Conservation (phyloP, 2,113 vertebrate species). For the Chaenocephalus aceratus region DNA sequence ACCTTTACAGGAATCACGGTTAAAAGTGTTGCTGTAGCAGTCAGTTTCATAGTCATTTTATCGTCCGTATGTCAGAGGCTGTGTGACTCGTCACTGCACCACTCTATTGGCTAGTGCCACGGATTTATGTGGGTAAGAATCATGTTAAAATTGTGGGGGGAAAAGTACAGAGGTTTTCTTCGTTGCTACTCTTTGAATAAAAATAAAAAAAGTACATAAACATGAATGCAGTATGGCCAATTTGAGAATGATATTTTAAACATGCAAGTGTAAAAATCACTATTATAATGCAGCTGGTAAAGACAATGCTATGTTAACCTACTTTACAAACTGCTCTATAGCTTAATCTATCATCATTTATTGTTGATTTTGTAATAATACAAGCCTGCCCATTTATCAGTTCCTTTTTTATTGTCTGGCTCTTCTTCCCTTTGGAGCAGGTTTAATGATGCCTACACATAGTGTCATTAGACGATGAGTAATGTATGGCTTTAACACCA, state of each 20-base stretch:
- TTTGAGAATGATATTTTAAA: neutral
- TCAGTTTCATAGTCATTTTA: neutral
- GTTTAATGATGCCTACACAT: conserved; percentile 23
- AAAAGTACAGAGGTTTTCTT: neutral
- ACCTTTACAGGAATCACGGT: neutral
- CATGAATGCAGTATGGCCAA: neutral
- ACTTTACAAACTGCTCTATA: neutral
- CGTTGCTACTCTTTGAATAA: neutral
- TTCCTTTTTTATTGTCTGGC: conserved; percentile 14
- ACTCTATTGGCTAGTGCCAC: neutral
- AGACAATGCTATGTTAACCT: neutral
- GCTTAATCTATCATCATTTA: neutral
- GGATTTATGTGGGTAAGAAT: neutral
- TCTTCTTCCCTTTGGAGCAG: conserved; percentile 17
- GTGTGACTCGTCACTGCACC: neutral
- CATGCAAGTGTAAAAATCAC: neutral
- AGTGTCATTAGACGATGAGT: conserved; percentile 32
- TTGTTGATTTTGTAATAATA: neutral
- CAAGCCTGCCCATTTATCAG: neutral
- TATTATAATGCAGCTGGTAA: neutral
- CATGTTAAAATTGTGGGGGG: neutral
- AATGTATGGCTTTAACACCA: conserved; percentile 34
- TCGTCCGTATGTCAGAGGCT: neutral
- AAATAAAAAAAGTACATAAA: neutral
- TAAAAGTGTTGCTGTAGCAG: neutral